phyloP scores from a whole-genome alignment of 1,140 invertebrate species.

The Zaprionus capensis region DNA sequence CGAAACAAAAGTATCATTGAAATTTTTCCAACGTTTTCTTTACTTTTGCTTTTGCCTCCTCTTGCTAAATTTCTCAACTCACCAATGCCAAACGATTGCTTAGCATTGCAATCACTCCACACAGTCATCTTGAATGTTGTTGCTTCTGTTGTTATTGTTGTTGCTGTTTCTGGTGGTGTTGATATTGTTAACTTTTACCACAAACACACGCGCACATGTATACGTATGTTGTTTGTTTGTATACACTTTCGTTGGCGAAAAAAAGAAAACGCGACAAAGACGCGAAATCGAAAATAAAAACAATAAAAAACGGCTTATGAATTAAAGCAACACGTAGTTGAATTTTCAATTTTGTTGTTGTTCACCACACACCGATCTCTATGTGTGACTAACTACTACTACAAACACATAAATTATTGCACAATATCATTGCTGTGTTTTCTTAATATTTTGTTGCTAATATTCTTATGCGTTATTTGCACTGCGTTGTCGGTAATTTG shows the following conservation, averaged over 20 bases:
- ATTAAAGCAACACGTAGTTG: conserved; percentile 71
- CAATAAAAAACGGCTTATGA: conserved; percentile 29
- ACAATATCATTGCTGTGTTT: conserved; percentile 32
- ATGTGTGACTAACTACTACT: conserved; percentile 10
- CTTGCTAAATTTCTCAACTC: conserved; percentile 47
- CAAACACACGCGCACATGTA: conserved; percentile 48
- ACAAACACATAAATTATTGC: conserved; percentile 38
- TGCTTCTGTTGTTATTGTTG: conserved; percentile 39
- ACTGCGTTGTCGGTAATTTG: conserved; percentile 51
- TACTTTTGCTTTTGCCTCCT: conserved; percentile 17
- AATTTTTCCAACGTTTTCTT: conserved; percentile 31
- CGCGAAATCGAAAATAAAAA: conserved; percentile 44
- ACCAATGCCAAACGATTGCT: conserved; percentile 82
- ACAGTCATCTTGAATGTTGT: conserved; percentile 64
- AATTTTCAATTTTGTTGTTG: conserved; percentile 47
- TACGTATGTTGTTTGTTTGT: conserved; percentile 11
- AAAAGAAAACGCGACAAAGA: conserved; percentile 55
- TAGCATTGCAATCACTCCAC: conserved; percentile 80
- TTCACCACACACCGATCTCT: conserved; percentile 50
- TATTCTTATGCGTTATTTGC: conserved; percentile 24
- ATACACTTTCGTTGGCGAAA: conserved; percentile 72
- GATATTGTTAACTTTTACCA: conserved; percentile 70
- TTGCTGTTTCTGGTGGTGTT: conserved; percentile 32
- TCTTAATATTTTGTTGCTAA: conserved; percentile 6
- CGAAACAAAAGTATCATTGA: conserved; percentile 23